phyloP scores from a whole-genome alignment of 2,888 invertebrate species.

The Globia sparganii region DNA sequence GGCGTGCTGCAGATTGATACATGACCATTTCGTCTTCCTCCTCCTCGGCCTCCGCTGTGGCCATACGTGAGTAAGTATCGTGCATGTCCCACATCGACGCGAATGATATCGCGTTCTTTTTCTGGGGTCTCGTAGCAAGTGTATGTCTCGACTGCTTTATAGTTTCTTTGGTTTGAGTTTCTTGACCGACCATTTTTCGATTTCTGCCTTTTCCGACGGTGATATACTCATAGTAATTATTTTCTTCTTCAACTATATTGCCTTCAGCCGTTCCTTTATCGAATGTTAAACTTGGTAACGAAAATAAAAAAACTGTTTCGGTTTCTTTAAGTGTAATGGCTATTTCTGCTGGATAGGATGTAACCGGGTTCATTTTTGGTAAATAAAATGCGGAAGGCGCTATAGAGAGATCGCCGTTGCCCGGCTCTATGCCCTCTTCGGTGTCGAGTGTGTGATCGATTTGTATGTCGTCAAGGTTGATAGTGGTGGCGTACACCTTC shows the following conservation, averaged over 20 bases:
- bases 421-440: conserved; percentile 77
- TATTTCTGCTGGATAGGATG: conserved; percentile 90
- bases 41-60: conserved; percentile 73
- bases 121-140: conserved; percentile 88
- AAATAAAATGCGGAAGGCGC: conserved; percentile 86
- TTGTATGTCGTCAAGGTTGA: conserved; percentile 88
- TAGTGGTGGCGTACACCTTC: conserved; percentile 85
- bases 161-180: conserved; percentile 92
- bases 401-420: conserved; percentile 74
- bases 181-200: conserved; percentile 92
- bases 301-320: conserved; percentile 91
- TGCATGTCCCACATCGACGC: conserved; percentile 95
- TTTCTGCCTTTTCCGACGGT: conserved; percentile 92
- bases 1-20: conserved; percentile 82
- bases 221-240: conserved; percentile 92
- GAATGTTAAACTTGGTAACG: conserved; percentile 91
- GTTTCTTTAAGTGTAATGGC: conserved; percentile 92
- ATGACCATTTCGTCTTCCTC: conserved; percentile 87
- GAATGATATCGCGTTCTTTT: conserved; percentile 91
- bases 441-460: conserved; percentile 88
- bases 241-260: conserved; percentile 90
- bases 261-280: conserved; percentile 91
- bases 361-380: conserved; percentile 77
- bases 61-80: conserved; percentile 91
- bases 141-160: conserved; percentile 92